Conservation (phyloP, 30 jellyfish, hydroid and myxozoan species). For the Cassiopea andromeda region DNA sequence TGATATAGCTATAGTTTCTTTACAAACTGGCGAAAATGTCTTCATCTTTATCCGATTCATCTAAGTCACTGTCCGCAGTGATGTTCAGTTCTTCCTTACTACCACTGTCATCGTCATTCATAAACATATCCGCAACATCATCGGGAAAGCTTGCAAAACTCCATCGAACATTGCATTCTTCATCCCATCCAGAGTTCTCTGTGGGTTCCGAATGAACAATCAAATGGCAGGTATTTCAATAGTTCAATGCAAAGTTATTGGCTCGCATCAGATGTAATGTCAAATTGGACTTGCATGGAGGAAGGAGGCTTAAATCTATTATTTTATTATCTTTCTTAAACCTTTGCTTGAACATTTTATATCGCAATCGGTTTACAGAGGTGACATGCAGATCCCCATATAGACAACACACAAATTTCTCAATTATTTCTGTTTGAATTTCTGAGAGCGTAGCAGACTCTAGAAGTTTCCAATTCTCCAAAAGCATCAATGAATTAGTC, state of each 20-base stretch:
- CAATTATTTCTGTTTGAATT: background rate
- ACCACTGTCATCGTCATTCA: background rate
- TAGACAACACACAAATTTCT: constrained; percentile 45
- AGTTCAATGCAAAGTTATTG: constrained; percentile 43
- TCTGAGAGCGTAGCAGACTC: constrained; percentile 2
- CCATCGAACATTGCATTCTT: constrained; percentile 43
- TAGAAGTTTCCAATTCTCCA: constrained; percentile 16
- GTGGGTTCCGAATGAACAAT: constrained; percentile 18
- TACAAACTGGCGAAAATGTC: background rate
- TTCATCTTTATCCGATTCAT: background rate
- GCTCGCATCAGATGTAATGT: constrained; percentile 36
- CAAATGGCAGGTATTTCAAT: constrained; percentile 38
- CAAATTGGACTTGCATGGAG: constrained; percentile 41
- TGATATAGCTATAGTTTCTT: background rate
- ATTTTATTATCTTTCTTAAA: constrained; percentile 42
- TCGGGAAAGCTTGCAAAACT: constrained; percentile 46
- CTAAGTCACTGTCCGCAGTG: background rate
- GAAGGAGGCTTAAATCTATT: constrained; percentile 54
- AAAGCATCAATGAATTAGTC: constrained; percentile 48
- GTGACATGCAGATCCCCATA: constrained; percentile 36
- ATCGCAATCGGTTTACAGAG: constrained; percentile 29
- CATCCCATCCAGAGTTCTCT: constrained; percentile 36
- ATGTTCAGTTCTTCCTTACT: constrained; percentile 14
- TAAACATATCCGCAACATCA: constrained; percentile 40
- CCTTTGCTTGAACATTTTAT: constrained; percentile 30